Percentiles rank a stretch among this genome's conserved stretches.
phyloP scores from a whole-genome alignment of 2,797 vertebrate species.

The Danionella dracula region DNA sequence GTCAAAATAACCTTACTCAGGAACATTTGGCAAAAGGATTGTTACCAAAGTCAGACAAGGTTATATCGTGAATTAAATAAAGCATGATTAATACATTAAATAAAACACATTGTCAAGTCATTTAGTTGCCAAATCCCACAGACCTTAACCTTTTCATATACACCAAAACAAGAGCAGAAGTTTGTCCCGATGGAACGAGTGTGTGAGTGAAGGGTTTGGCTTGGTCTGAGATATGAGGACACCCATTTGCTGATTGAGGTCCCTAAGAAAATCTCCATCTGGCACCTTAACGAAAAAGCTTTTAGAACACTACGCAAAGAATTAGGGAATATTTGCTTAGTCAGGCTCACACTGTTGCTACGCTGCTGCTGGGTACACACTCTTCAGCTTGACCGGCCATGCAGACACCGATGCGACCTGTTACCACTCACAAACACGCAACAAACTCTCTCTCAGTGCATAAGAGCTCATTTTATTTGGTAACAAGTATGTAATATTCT shows the following conservation, averaged over 20 bases:
- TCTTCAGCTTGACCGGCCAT: neutral
- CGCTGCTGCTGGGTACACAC: constrained; percentile 15
- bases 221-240: constrained; percentile 25
- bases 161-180: too few relatives aligned
- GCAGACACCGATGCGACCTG: too few relatives aligned
- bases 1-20: too few relatives aligned
- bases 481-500: too few relatives aligned
- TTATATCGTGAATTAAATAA: too few relatives aligned
- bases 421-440: constrained; percentile 3
- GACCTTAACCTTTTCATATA: too few relatives aligned
- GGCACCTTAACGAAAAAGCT: constrained; percentile 26
- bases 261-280: constrained; percentile 34
- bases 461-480: neutral
- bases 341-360: constrained; percentile 30
- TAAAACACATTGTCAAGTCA: too few relatives aligned
- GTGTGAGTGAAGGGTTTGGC: neutral
- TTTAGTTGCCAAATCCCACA: too few relatives aligned
- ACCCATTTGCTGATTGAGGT: constrained; percentile 45
- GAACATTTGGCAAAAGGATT: too few relatives aligned
- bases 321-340: constrained; percentile 36
- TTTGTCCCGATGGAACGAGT: too few relatives aligned
- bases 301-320: constrained; percentile 22
- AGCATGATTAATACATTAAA: too few relatives aligned
- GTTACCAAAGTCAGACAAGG: too few relatives aligned
- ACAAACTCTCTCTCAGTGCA: neutral